Conservation (phyloP, 2,113 vertebrate species). For the Maylandia zebra region DNA sequence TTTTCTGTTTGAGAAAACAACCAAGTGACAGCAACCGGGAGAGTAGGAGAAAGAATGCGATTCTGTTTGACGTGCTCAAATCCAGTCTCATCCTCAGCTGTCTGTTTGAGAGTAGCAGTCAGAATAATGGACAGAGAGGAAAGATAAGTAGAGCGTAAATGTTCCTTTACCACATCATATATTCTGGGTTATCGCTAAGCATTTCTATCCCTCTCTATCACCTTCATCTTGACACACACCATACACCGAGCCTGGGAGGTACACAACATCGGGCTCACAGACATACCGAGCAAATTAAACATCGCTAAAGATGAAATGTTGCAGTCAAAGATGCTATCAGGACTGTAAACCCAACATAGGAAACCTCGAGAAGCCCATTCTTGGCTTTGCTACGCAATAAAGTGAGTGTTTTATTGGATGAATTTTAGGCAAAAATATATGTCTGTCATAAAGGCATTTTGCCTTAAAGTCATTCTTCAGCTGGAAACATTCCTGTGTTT, state of each 20-base stretch:
- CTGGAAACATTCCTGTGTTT: not conserved
- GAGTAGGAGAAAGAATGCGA: not conserved
- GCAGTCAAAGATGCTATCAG: slow-evolving; percentile 37
- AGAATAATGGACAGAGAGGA: slow-evolving; percentile 13
- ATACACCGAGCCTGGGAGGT: not conserved
- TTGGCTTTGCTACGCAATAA: not conserved
- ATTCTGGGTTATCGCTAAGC: slow-evolving; percentile 12
- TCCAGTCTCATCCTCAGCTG: slow-evolving; percentile 20
- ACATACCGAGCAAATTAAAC: slow-evolving; percentile 39
- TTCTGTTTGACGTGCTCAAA: slow-evolving; percentile 24
- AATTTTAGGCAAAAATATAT: not conserved
- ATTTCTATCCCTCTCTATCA: slow-evolving; percentile 17
- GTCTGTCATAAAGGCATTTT: not conserved
- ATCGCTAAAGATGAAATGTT: slow-evolving; percentile 40
- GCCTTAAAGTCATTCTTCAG: not conserved
- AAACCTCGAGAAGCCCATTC: not conserved
- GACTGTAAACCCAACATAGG: not conserved
- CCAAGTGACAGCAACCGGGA: not conserved
- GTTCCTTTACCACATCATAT: slow-evolving; percentile 43
- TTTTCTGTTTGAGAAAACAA: slow-evolving; percentile 4
- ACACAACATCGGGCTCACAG: not conserved
- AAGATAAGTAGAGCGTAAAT: slow-evolving; percentile 47
- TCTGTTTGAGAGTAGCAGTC: slow-evolving; percentile 18
- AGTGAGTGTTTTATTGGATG: not conserved
- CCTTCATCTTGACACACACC: slow-evolving; percentile 28